Conservation (phyloP, 1,140 invertebrate species). For the Drosophila ficusphila region DNA sequence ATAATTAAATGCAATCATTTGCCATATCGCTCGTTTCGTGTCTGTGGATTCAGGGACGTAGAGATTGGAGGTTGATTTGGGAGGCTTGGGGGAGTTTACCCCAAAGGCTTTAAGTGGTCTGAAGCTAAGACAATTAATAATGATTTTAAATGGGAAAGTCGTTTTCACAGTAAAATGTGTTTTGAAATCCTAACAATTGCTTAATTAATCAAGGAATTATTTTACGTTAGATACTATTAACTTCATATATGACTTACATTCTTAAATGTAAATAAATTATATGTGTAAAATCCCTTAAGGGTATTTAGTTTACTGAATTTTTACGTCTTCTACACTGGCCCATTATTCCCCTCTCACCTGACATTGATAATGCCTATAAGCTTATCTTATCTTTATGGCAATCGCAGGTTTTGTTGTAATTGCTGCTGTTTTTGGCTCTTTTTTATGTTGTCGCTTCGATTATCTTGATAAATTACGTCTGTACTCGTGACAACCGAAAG, state of each 20-base stretch:
- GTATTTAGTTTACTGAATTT: too few relatives aligned
- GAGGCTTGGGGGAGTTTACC: background rate
- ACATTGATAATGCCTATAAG: conserved; percentile 67
- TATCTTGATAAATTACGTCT: conserved; percentile 77
- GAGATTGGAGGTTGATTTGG: background rate
- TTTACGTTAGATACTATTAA: too few relatives aligned
- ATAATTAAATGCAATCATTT: conserved; percentile 72
- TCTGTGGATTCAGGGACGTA: background rate
- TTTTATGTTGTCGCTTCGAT: conserved; percentile 42
- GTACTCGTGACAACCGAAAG: conserved; percentile 64
- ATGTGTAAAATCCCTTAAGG: too few relatives aligned
- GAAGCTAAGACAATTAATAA: too few relatives aligned
- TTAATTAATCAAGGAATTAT: too few relatives aligned
- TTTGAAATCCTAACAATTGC: too few relatives aligned
- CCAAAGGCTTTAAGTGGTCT: background rate
- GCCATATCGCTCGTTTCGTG: conserved; percentile 32
- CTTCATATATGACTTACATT: too few relatives aligned
- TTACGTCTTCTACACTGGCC: background rate
- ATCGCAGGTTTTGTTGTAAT: conserved; percentile 41
- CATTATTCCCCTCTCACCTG: conserved; percentile 2
- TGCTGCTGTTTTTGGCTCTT: conserved; percentile 31
- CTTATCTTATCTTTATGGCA: conserved; percentile 77
- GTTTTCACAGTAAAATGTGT: too few relatives aligned
- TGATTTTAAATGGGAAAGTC: too few relatives aligned
- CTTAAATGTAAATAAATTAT: too few relatives aligned